Evolutionary conservation across 2,888 invertebrate genomes (phyloP), one percentile per base, ranked within the genome.

Genomic region (Diogma glabrata): DNA sequence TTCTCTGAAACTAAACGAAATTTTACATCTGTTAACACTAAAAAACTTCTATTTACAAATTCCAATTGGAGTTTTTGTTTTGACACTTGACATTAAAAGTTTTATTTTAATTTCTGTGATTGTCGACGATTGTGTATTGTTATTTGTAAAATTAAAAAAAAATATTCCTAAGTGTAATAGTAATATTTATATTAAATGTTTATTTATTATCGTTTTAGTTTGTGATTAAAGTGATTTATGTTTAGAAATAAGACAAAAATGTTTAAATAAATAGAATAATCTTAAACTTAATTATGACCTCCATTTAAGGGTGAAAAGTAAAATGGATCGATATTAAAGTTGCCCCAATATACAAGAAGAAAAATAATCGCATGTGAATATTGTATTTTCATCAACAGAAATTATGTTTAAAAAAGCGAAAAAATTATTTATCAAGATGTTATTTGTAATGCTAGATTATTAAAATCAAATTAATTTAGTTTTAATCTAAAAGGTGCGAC

Each of bases 201-300:
- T n/a, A n/a, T n/a, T n/a, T n/a, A n/a, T n/a, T n/a, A n/a, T n/a
- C n/a, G n/a, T n/a, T n/a, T n/a, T n/a, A n/a, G n/a, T n/a, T n/a
- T n/a, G n/a, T n/a, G n/a, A n/a, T n/a, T n/a, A n/a, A n/a, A n/a
- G n/a, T n/a, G n/a, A n/a, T n/a, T n/a, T n/a, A 43, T 22, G 20
- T 43, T n/a, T 43, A 43, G 22, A 43, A 22, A n/a, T 22, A 43
- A 20, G 22, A 22, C 14, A 14, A 43, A 43, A 22, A 22, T 43
- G 16, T 12, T 40, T 20, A 40, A 40, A 19, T 40, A 20, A 40
- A 20, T n/a, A 12, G 3, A 12, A n/a, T 43, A 43, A n/a, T n/a
- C n/a, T n/a, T n/a, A n/a, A n/a, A n/a, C n/a, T n/a, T n/a, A n/a
- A 28, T 48, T 48, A 19, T 48, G 48, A 48, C 48, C 48, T 48